Percentiles rank a stretch among this genome's conserved stretches.
phyloP scores from a whole-genome alignment of 2,888 invertebrate genomes.

The Aphodius sticticus region DNA sequence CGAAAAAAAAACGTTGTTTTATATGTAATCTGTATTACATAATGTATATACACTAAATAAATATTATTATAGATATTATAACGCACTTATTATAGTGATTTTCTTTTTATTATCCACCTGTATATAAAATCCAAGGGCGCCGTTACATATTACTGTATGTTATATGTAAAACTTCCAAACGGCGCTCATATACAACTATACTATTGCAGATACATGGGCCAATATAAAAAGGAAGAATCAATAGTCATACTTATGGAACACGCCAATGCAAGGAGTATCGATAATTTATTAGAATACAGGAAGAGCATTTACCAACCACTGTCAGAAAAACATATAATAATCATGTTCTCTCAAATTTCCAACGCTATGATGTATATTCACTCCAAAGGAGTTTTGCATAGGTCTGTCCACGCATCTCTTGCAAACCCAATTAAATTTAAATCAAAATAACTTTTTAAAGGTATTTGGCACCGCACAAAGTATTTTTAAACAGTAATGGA shows the following conservation, averaged over 20 bases:
- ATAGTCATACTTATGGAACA: slow-evolving; percentile 83
- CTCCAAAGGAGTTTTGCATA: slow-evolving; percentile 69
- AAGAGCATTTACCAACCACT: slow-evolving; percentile 59
- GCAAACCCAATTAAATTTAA: slow-evolving; percentile 6
- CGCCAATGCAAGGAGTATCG: slow-evolving; percentile 77
- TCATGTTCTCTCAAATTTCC: slow-evolving; percentile 72
- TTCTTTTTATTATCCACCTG: no score
- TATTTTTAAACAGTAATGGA: slow-evolving; percentile 73
- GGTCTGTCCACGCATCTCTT: slow-evolving; percentile 47
- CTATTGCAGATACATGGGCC: slow-evolving; percentile 69
- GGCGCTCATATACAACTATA: no score
- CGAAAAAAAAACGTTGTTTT: no score
- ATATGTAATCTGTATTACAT: no score
- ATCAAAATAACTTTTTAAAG: slow-evolving; percentile 55
- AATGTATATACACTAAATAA: no score
- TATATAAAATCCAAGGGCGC: no score
- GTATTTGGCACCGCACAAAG: slow-evolving; percentile 69
- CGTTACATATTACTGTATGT: no score
- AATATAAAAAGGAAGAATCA: slow-evolving; percentile 75
- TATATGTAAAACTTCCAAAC: no score
- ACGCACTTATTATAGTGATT: no score
- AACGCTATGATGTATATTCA: slow-evolving; percentile 77
- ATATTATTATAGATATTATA: no score
- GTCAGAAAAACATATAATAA: slow-evolving; percentile 69
- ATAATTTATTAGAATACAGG: slow-evolving; percentile 68